Conservation (phyloP, 2,888 invertebrate species). For the Phoronis australis region DNA sequence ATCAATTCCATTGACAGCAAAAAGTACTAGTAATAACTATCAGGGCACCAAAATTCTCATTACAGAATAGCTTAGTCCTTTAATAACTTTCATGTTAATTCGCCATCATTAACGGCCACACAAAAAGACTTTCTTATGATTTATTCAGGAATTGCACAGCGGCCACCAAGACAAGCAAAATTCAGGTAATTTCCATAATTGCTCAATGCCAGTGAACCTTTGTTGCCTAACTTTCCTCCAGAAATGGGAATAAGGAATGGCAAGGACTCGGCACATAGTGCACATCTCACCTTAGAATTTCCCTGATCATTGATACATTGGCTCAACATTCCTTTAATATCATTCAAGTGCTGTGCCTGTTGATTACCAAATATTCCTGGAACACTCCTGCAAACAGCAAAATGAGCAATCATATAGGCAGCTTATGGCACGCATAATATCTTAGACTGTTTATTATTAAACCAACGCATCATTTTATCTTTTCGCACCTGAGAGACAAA, state of each 20-base stretch:
- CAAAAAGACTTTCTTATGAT: neutral
- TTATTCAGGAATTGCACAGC: neutral
- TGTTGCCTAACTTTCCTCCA: no score
- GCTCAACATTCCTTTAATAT: conserved; percentile 91
- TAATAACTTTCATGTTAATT: neutral
- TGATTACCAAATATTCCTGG: conserved; percentile 96
- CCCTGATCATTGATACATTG: conserved; percentile 72
- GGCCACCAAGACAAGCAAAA: neutral
- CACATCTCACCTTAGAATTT: conserved; percentile 64
- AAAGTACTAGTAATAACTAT: neutral
- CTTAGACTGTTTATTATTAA: no score
- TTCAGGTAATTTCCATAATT: no score
- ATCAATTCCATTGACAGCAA: no score
- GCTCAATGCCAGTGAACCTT: no score
- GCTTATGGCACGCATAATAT: no score
- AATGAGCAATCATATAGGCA: no score
- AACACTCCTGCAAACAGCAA: conserved; percentile 64
- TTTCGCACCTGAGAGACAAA: no score
- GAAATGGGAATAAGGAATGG: no score
- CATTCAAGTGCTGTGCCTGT: conserved; percentile 81
- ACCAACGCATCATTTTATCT: no score
- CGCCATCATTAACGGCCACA: neutral
- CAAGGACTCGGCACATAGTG: no score
- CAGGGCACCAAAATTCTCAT: neutral
- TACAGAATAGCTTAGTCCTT: neutral